Base-by-base conservation (phyloP, 2,797 vertebrate genomes). In the Acanthornis magna region DNA sequence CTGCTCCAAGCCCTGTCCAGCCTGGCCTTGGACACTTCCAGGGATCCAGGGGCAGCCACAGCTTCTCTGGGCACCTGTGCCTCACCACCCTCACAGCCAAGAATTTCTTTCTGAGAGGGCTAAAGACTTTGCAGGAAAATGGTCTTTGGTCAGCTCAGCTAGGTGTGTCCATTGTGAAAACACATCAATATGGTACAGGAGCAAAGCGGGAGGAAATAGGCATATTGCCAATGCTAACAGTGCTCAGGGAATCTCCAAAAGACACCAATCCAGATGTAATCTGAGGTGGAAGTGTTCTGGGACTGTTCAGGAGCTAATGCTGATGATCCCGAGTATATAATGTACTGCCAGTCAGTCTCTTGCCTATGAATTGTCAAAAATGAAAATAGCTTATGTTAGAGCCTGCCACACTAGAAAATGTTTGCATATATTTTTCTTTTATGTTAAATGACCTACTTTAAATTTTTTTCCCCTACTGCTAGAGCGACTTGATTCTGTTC, bases 1-100 rank as follows among this genome's bases (percentile, higher is more conserved):
- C 0, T 53, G 51, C 25, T 53, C 58, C 50, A 4, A 63, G 27
- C 36, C 45, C 10, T 0, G 0, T 29, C 50, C 65, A 71, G 0
- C 30, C 40, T 66, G 53, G 22, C 21, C 53, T 32, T 10, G 45
- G 53, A 0, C 88, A 47, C 14, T 58, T 0, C 79, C 72, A 77
- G 72, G 58, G 72, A 16, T 83, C n/a, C 62, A 60, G 72, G 29
- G 17, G 20, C 72, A 71, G 38, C 51, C 51, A 9, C 43, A 63
- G 45, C 38, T 77, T 0, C 53, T 58, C 38, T 83, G 78, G 23
- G 6, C 3, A 63, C 2, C 57, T 53, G n/a, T 89, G 45, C 29
- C 50, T 40, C 0, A 2, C 25, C 51, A 16, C 13, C 51, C 26
- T 66, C 26, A 0, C 7, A 51, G 45, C 10, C 7, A 32, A 5